Conservation (phyloP, 1,140 invertebrate genomes). For the Heliothis virescens region DNA sequence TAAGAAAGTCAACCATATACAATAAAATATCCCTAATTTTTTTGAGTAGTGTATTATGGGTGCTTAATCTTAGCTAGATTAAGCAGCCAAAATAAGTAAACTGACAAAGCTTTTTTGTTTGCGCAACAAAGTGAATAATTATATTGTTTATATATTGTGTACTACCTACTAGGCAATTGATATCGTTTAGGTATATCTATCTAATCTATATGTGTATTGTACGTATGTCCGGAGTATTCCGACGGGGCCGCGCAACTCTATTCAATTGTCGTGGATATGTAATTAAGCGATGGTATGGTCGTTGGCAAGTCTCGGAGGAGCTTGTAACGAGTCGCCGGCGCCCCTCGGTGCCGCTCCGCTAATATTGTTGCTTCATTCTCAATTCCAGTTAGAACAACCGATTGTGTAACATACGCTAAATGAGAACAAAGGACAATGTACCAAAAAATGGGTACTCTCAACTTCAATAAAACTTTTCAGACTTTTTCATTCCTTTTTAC, state of each 20-base stretch:
- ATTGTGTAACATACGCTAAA: constrained; percentile 14
- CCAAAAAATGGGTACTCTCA: not conserved
- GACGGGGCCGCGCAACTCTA: constrained; percentile 34
- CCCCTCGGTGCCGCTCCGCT: constrained; percentile 9
- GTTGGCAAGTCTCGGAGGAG: constrained; percentile 51
- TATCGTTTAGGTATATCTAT: not conserved
- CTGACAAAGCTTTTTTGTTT: too few species aligned
- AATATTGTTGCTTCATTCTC: constrained; percentile 65
- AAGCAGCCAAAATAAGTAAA: too few species aligned
- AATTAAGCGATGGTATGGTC: constrained; percentile 57
- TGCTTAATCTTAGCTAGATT: too few species aligned
- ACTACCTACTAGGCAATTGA: too few species aligned
- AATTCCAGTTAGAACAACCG: constrained; percentile 11
- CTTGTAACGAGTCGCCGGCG: constrained; percentile 48
- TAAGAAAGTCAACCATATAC: too few species aligned
- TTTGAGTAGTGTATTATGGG: too few species aligned
- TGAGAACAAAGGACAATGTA: constrained; percentile 27
- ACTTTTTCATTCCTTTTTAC: not conserved
- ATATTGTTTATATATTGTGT: too few species aligned
- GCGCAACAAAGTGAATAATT: too few species aligned
- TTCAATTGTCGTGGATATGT: constrained; percentile 57
- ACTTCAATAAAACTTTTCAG: too few species aligned
- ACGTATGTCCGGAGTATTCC: constrained; percentile 12
- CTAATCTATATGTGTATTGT: not conserved
- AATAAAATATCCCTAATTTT: too few species aligned